Base-by-base conservation (phyloP, 2,113 vertebrate species). In the Myotis yumanensis region DNA sequence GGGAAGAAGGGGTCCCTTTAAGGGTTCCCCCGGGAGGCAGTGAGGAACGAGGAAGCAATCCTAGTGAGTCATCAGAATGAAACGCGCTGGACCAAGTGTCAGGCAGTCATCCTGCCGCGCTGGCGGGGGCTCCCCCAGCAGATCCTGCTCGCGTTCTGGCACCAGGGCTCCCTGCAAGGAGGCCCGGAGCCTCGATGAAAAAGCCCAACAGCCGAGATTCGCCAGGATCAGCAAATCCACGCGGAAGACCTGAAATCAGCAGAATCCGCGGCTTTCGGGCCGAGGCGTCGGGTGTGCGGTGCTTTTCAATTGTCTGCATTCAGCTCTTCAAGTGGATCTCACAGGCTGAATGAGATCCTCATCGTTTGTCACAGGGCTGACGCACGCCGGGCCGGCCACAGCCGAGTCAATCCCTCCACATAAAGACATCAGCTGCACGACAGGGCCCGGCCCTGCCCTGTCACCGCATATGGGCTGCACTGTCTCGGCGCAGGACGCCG, bases 171-270 rank as follows among this genome's bases (percentile, higher is more conserved):
- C 79, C 57, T 7, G 30, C 75, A 14, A 94, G 59, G 94, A 68
- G 66, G 77, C 90, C 81, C 7, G 0, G 77, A 79, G 82, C 90
- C 66, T 51, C 91, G 32, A 62, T 66, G 86, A 89, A 77, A 95
- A 95, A 88, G 59, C 46, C 93, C 7, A 37, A 59, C 52, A 46
- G 71, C 52, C 35, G 30, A 75, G 57, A 71, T 95, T 95, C 75
- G 79, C 93, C 59, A 4, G 66, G 91, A 89, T 97, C 94, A 97
- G 96, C 96, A 97, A 32, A 94, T 95, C 89, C 59, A 3, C 43
- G 11, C 68, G 28, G 89, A 95, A 97, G 93, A 25, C 93, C 94
- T 93, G 54, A 51, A 59, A 77, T 96, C 91, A 96, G 95, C 95
- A 95, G 93, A 96, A 96, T 86, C 40, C 64, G 0, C 43, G 23